These are phyloP conservation scores for Cheilosia soror DNA, from an alignment of 2,888 invertebrate species.

Conservation along the genomic window DNA sequence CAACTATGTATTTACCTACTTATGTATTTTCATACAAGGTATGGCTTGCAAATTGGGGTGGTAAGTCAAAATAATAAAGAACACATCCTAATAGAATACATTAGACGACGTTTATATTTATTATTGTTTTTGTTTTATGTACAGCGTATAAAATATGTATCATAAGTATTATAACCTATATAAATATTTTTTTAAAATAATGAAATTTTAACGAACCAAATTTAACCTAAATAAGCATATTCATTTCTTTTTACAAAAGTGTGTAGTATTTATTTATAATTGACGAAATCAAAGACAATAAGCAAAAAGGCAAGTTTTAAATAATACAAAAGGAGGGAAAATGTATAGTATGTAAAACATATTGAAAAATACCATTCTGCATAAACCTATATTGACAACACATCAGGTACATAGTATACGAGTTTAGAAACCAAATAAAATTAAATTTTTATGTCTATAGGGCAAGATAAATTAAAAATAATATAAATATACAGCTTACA, in stretches of 20 bases:
- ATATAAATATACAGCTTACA: slow-evolving; percentile 29
- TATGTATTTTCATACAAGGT: no score
- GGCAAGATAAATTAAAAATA: slow-evolving; percentile 58
- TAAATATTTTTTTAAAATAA: background rate
- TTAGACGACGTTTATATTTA: slow-evolving; percentile 27
- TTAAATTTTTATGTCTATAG: background rate
- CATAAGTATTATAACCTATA: background rate
- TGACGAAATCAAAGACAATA: slow-evolving; percentile 19
- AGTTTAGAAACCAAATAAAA: slow-evolving; percentile 32
- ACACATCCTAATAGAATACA: background rate
- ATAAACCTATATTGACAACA: slow-evolving; percentile 76
- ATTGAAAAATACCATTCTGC: slow-evolving; percentile 60
- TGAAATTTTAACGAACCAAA: background rate
- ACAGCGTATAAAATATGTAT: slow-evolving; percentile 12
- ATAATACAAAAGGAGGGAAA: slow-evolving; percentile 17
- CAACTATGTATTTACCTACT: no score
- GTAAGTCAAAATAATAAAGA: background rate
- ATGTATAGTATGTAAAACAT: background rate
- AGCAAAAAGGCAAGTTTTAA: slow-evolving; percentile 24
- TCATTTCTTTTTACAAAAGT: slow-evolving; percentile 9
- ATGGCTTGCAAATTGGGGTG: no score
- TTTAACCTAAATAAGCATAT: background rate
- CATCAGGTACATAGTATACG: slow-evolving; percentile 72
- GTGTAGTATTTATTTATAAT: background rate
- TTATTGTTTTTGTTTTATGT: slow-evolving; percentile 18